These are phyloP conservation scores for Scelioninae gen. 1 DNA, from an alignment of 2,888 invertebrate genomes.

Conservation along the genomic window DNA sequence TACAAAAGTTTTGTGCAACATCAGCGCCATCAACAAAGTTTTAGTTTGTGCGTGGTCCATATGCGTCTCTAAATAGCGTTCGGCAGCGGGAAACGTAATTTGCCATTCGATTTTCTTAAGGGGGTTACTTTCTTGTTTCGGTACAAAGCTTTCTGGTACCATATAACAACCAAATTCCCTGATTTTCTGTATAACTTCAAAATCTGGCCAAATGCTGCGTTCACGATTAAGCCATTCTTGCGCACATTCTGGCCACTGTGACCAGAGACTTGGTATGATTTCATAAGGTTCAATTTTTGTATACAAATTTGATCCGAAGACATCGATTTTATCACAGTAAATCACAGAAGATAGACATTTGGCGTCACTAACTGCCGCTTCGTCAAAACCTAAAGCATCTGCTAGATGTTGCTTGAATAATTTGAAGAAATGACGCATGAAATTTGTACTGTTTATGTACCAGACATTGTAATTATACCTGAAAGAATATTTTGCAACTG, in stretches of 20 bases:
- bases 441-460: constrained; percentile 87
- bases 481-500: no score
- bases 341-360: constrained; percentile 87
- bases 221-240: constrained; percentile 88
- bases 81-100: constrained; percentile 90
- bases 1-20: constrained; percentile 90
- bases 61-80: constrained; percentile 89
- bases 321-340: constrained; percentile 86
- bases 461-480: constrained; percentile 76
- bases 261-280: constrained; percentile 89
- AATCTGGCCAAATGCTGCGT: constrained; percentile 89
- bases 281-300: constrained; percentile 85
- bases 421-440: constrained; percentile 89
- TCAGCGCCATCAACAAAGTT: constrained; percentile 88
- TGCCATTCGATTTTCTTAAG: constrained; percentile 91
- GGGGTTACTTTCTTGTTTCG: constrained; percentile 86
- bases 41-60: constrained; percentile 90
- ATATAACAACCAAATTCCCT: constrained; percentile 88
- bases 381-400: constrained; percentile 86
- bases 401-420: constrained; percentile 88
- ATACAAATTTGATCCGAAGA: constrained; percentile 79
- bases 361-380: constrained; percentile 84
- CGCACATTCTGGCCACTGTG: constrained; percentile 90
- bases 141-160: constrained; percentile 89
- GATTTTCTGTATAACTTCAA: constrained; percentile 88